A percentile compares a stretch with the other conserved stretches of the same genome.
Evolutionary conservation across 2,888 invertebrate species (phyloP).

Genomic region (Melieria omissa): DNA sequence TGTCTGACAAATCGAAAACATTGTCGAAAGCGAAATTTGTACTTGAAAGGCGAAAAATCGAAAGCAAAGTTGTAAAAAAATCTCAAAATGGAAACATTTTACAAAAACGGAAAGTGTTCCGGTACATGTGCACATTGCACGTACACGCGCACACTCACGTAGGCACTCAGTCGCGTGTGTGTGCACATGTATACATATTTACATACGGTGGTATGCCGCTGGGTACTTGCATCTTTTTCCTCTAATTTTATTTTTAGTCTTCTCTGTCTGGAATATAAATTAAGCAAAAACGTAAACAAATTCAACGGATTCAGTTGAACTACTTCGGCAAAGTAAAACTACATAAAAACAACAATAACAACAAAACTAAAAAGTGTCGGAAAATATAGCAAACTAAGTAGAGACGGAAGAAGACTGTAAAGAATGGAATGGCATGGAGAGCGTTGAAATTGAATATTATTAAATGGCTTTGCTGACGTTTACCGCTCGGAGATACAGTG

Average conservation of each 20-base stretch:
- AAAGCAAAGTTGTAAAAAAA: too few relatives aligned
- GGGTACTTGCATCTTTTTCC: too few relatives aligned
- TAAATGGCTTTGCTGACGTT: constrained; percentile 1
- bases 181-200: background rate
- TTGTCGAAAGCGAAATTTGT: background rate
- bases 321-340: background rate
- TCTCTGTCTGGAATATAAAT: constrained; percentile 3
- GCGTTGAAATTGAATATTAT: constrained; percentile 7
- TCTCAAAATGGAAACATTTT: too few relatives aligned
- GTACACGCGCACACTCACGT: too few relatives aligned
- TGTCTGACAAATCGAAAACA: background rate
- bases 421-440: background rate
- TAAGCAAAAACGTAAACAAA: constrained; percentile 24
- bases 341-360: background rate
- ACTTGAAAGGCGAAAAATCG: background rate
- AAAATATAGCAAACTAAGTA: background rate
- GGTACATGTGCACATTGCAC: too few relatives aligned
- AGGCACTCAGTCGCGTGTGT: background rate
- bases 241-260: background rate
- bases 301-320: background rate
- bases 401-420: background rate
- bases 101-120: too few relatives aligned
- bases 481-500: background rate
- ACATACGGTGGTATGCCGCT: background rate
- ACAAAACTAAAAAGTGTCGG: background rate